These are phyloP conservation scores for Campoletis raptor DNA, from an alignment of 2,888 invertebrate genomes.

Conservation along the genomic window DNA sequence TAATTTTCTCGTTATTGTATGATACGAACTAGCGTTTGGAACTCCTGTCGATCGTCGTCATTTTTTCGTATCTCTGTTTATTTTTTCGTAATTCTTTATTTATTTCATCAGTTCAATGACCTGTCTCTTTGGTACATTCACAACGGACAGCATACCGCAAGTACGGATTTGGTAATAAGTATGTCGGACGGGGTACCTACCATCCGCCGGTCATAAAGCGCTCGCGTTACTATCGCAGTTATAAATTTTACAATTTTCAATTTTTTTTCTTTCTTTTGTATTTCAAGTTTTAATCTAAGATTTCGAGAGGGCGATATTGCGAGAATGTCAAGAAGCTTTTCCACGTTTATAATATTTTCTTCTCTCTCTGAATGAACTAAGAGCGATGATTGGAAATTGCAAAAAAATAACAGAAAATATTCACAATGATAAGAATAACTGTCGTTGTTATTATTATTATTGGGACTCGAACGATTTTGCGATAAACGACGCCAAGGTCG, in stretches of 20 bases:
- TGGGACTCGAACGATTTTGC: slow-evolving; percentile 55
- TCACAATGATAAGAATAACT: slow-evolving; percentile 33
- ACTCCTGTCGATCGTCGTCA: slow-evolving; percentile 9
- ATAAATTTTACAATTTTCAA: slow-evolving; percentile 38
- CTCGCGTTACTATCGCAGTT: slow-evolving; percentile 65
- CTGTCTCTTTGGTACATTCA: slow-evolving; percentile 83
- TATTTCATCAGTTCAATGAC: slow-evolving; percentile 73
- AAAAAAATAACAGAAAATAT: slow-evolving; percentile 36
- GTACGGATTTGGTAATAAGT: slow-evolving; percentile 73
- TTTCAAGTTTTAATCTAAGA: background rate
- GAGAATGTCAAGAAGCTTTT: background rate
- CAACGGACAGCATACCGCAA: slow-evolving; percentile 82
- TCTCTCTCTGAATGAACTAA: background rate
- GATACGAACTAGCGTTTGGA: slow-evolving; percentile 12
- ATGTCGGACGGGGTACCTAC: slow-evolving; percentile 79
- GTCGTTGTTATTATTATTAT: slow-evolving; percentile 30
- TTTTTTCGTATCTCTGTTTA: slow-evolving; percentile 13
- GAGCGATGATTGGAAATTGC: background rate
- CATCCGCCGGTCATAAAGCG: slow-evolving; percentile 77
- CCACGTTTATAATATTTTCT: background rate
- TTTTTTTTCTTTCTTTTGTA: background rate
- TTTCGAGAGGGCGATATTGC: slow-evolving; percentile 37
- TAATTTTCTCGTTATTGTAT: background rate
- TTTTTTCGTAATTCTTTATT: slow-evolving; percentile 61
- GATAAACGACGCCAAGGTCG: background rate